Base-by-base conservation (phyloP, 2,797 vertebrate species). In the Lagothrix lagotricha region DNA sequence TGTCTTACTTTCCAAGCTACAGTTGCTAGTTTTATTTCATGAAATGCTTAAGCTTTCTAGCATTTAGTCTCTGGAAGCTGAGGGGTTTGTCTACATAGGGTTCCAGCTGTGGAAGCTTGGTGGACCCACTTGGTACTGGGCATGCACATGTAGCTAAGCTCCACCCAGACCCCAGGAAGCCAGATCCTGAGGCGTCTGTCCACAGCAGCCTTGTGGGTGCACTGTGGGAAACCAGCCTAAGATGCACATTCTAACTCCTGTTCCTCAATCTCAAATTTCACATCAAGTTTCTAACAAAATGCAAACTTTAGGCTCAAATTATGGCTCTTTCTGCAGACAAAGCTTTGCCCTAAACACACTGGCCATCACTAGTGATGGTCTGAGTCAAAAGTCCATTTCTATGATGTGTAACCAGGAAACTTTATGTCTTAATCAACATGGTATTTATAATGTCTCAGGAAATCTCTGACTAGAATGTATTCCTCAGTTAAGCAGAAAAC, bases 361-460 rank as follows among this genome's bases (percentile, higher is more conserved):
- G 64, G 13, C 14, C 12, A 20, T 92, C 10, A 9, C 28, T n/a
- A 44, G n/a, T 44, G 73, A 96, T 30, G 39, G 48, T 94, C 19
- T 90, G 79, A 91, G 67, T 87, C 33, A 48, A 81, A 86, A 95
- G 90, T 58, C 57, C 33, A 19, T 84, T 86, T 92, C 79, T 5
- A 8, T 41, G 26, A 75, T 39, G 30, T 24, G 10, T 52, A 50
- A 87, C 52, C 33, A 54, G 19, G 77, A 92, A 61, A 76, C 11
- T 77, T 89, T 13, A 52, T 39, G 46, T 67, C 46, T 79, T 83
- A 93, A 50, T 24, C 46, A 46, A 91, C 39, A 95, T 24, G 48
- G n/a, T 54, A 80, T 67, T 54, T 84, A 22, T 52, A 76, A 50
- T 91, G 13, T 84, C 64, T 91, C 2, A 26, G 70, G 48, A 93